These are phyloP conservation scores for Macrotus californicus DNA, from an alignment of 2,113 vertebrate species.

Conservation along the genomic window DNA sequence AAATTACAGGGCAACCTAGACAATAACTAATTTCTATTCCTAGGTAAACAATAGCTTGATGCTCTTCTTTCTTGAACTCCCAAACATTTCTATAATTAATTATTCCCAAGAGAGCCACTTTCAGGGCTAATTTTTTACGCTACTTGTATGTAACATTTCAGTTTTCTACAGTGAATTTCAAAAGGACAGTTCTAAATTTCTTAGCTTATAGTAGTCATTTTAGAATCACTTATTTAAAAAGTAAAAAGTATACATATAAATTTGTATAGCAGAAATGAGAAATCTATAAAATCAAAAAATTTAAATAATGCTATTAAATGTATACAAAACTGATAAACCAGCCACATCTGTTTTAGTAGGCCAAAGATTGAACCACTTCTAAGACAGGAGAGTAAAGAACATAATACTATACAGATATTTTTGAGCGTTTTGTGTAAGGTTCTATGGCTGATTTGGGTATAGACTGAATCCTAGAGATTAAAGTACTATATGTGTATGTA, in stretches of 20 bases:
- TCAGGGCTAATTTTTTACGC: not conserved
- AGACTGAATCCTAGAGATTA: not conserved
- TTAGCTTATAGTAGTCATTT: slow-evolving; percentile 48
- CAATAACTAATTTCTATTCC: not conserved
- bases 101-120: not conserved
- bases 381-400: slow-evolving; percentile 49
- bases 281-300: slow-evolving; percentile 48
- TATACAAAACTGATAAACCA: slow-evolving; percentile 36
- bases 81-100: not conserved
- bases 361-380: slow-evolving; percentile 61
- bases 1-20: not conserved
- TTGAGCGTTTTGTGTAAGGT: not conserved
- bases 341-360: slow-evolving; percentile 58
- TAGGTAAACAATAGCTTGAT: not conserved
- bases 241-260: not conserved
- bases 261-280: not conserved
- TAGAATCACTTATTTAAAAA: slow-evolving; percentile 55
- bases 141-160: slow-evolving; percentile 36
- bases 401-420: not conserved
- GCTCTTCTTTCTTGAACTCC: not conserved
- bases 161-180: slow-evolving; percentile 44
- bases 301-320: slow-evolving; percentile 15
- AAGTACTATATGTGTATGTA: not conserved
- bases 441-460: not conserved
- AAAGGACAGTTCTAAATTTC: slow-evolving; percentile 39